Evolutionary conservation across 2,888 invertebrate species (phyloP).

Genomic region (Acanthopleura granulata): DNA sequence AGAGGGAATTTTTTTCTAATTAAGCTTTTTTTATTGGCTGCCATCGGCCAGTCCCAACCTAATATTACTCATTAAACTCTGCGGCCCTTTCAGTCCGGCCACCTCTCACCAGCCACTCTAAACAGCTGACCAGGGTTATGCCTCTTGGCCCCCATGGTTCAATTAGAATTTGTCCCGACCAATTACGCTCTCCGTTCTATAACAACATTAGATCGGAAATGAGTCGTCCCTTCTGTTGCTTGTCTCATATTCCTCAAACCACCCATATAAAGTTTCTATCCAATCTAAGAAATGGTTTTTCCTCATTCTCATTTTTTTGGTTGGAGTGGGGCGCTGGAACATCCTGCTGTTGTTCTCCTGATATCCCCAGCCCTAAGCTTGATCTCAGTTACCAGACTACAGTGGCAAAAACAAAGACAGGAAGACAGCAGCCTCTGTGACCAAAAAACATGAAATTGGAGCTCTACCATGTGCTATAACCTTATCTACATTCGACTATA

Average conservation of each 20-base stretch:
- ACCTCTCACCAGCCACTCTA: neutral
- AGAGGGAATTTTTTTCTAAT: neutral
- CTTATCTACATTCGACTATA: too few species aligned
- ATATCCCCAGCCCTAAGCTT: too few species aligned
- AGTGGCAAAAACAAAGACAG: too few species aligned
- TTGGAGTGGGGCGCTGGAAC: too few species aligned
- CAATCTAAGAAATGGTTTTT: slow-evolving; percentile 1
- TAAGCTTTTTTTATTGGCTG: neutral
- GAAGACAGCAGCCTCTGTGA: too few species aligned
- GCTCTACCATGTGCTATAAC: too few species aligned
- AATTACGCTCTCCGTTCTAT: neutral
- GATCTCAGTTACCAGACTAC: too few species aligned
- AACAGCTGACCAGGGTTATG: neutral
- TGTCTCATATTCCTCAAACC: neutral
- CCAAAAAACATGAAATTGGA: too few species aligned
- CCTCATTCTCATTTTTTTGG: neutral
- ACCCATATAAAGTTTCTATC: neutral
- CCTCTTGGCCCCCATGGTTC: neutral
- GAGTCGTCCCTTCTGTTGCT: neutral
- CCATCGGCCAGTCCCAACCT: neutral
- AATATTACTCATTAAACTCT: neutral
- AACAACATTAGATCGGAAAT: slow-evolving; percentile 12
- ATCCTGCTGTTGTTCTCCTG: too few species aligned
- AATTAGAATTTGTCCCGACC: slow-evolving; percentile 1
- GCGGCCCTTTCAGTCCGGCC: neutral